Conservation (phyloP, 2,113 vertebrate genomes). For the Muntiacus muntjak region DNA sequence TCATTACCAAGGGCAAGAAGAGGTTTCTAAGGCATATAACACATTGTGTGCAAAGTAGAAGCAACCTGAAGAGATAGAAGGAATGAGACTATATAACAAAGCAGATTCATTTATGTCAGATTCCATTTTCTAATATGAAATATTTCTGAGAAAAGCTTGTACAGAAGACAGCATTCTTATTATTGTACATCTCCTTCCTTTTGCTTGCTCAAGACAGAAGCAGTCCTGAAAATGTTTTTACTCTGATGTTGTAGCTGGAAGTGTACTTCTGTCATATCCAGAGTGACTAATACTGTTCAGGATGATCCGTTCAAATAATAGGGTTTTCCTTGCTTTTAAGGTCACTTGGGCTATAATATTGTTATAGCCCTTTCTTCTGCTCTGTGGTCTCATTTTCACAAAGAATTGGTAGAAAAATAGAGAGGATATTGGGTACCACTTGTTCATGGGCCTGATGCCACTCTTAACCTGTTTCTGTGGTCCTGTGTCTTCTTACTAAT, state of each 20-base stretch:
- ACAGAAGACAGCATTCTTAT: not conserved
- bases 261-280: not conserved
- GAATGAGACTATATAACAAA: not conserved
- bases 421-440: not conserved
- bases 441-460: not conserved
- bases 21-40: not conserved
- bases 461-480: not conserved
- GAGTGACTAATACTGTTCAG: not conserved
- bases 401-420: not conserved
- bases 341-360: slow-evolving; percentile 11
- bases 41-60: not conserved
- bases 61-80: not conserved
- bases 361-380: not conserved
- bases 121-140: not conserved
- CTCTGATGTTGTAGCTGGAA: not conserved
- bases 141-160: not conserved
- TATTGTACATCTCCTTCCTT: not conserved
- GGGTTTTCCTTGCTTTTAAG: slow-evolving; percentile 49
- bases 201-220: slow-evolving; percentile 22
- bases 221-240: not conserved
- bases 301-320: slow-evolving; percentile 40
- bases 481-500: not conserved
- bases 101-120: not conserved
- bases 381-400: not conserved
- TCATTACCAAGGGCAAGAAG: slow-evolving; percentile 3